Base-by-base conservation (phyloP, 2,113 vertebrate species). In the Macquaria ambigua region DNA sequence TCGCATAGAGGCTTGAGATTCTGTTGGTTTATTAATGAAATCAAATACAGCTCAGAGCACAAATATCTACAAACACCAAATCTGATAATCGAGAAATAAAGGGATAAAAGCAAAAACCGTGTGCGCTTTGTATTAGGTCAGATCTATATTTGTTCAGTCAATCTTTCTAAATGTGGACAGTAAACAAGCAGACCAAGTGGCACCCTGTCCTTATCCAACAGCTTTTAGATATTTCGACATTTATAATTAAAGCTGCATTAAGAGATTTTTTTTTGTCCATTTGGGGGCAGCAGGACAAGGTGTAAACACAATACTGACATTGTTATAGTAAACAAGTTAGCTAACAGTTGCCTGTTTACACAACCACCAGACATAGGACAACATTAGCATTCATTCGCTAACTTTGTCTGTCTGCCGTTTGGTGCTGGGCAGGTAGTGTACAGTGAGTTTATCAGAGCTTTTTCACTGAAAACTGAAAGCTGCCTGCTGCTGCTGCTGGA, bases 11-110 rank as follows among this genome's bases (percentile, higher is more conserved):
- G 53, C 85, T 87, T 76, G 50, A 59, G 75, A 75, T 63, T 79
- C 58, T 74, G 56, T 73, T 93, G 77, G 70, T 89, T 87, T 91
- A 86, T 86, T 83, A 75, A 83, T 91, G 14, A 87, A 85, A 88
- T 83, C 71, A 88, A 78, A 85, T 63, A 31, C 52, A 85, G 88
- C 83, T 85, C 3, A 1, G 20, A 84, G 58, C 78, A 74, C 62
- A 87, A 75, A 82, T 82, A 85, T 88, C 59, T 74, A 68, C 77
- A 86, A 86, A 87, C 53, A 63, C 15, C 16, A 64, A 61, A 83
- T 87, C 37, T 61, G 53, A 77, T 81, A 39, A 72, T n/a, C 43
- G 41, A 72, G 10, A 76, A 79, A 77, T 28, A 61, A 56, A 21
- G 28, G 10, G 21, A 85, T 59, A 34, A 70, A 86, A 85, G 15